Conservation (phyloP, 2,113 vertebrate species). For the Pongo pygmaeus region DNA sequence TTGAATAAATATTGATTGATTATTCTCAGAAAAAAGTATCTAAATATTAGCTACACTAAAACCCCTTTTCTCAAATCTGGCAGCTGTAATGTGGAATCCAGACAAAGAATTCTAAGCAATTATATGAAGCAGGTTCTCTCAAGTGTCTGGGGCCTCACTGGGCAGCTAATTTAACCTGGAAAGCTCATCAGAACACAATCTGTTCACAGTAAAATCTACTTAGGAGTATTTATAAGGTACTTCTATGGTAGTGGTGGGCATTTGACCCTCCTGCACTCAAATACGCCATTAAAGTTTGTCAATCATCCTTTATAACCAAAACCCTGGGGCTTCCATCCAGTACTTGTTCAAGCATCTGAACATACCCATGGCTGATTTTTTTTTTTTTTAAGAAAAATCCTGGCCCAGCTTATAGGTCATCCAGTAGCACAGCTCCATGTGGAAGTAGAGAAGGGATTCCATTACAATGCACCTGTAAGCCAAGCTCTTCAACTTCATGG, state of each 20-base stretch:
- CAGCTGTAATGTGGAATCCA: neutral
- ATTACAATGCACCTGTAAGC: neutral
- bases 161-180: slow-evolving; percentile 6
- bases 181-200: slow-evolving; percentile 38
- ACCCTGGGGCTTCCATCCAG: neutral
- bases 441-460: neutral
- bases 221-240: slow-evolving; percentile 7
- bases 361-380: neutral
- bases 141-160: neutral
- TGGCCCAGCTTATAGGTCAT: neutral
- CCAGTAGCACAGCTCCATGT: neutral
- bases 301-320: neutral
- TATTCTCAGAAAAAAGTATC: slow-evolving; percentile 2
- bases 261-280: slow-evolving; percentile 31
- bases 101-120: slow-evolving; percentile 37
- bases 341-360: neutral
- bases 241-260: neutral
- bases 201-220: slow-evolving; percentile 47
- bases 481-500: neutral
- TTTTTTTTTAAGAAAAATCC: neutral
- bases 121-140: neutral
- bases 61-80: neutral
- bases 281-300: neutral
- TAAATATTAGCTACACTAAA: neutral
- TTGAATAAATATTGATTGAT: slow-evolving; percentile 14